Conservation (phyloP, 2,888 invertebrate species). For the Lysandra bellargus region DNA sequence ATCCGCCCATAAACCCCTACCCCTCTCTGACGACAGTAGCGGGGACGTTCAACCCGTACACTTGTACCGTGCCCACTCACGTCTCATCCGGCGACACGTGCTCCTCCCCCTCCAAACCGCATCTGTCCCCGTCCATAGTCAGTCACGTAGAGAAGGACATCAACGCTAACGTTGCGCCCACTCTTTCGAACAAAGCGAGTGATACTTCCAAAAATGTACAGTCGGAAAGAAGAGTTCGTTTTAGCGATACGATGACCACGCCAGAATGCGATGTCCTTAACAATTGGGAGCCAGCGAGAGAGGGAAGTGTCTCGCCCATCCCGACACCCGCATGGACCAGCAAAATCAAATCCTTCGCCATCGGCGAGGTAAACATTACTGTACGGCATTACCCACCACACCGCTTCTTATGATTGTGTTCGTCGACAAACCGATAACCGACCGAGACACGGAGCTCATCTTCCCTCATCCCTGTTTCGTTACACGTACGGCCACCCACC, state of each 20-base stretch:
- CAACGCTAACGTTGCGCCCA: slow-evolving; percentile 64
- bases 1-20: slow-evolving; percentile 72
- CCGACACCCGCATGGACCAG: slow-evolving; percentile 77
- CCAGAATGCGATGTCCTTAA: slow-evolving; percentile 64
- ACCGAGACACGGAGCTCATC: slow-evolving; percentile 66
- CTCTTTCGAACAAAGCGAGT: slow-evolving; percentile 52
- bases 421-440: slow-evolving; percentile 68
- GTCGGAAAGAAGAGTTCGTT: slow-evolving; percentile 76
- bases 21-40: slow-evolving; percentile 74
- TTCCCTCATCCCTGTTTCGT: slow-evolving; percentile 63
- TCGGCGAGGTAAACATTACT: slow-evolving; percentile 79
- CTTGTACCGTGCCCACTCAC: slow-evolving; percentile 62
- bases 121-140: slow-evolving; percentile 53
- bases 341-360: slow-evolving; percentile 78
- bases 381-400: slow-evolving; percentile 71
- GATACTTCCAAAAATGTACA: slow-evolving; percentile 65
- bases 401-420: slow-evolving; percentile 79
- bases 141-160: slow-evolving; percentile 63
- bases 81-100: slow-evolving; percentile 52
- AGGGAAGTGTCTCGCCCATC: slow-evolving; percentile 63
- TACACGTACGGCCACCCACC: slow-evolving; percentile 64
- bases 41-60: slow-evolving; percentile 73
- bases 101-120: slow-evolving; percentile 51
- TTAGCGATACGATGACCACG: slow-evolving; percentile 72
- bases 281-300: slow-evolving; percentile 62